phyloP scores from a whole-genome alignment of 2,797 vertebrate species.

The Spinus pinus region DNA sequence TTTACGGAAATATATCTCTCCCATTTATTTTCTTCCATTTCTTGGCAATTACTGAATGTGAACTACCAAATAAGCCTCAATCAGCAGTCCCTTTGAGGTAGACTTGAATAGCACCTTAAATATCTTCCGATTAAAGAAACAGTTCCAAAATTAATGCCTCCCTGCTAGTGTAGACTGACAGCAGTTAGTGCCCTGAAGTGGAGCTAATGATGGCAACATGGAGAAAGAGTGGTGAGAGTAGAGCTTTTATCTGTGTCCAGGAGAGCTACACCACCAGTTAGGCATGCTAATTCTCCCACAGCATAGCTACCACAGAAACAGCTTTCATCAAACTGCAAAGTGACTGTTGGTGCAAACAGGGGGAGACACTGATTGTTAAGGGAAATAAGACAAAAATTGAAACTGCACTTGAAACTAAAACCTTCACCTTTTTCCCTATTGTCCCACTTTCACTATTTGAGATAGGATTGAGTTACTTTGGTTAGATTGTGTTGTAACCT shows the following conservation, averaged over 20 bases:
- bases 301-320: background rate
- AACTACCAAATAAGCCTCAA: background rate
- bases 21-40: background rate
- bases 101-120: background rate
- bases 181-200: background rate
- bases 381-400: background rate
- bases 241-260: background rate
- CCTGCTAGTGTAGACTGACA: background rate
- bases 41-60: background rate
- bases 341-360: background rate
- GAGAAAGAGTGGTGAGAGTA: background rate
- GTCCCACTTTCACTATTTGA: background rate
- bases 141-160: background rate
- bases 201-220: background rate
- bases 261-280: background rate
- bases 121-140: background rate
- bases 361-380: background rate
- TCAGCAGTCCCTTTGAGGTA: background rate
- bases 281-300: background rate
- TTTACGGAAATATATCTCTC: background rate
- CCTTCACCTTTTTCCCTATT: background rate
- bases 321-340: background rate
- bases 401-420: background rate
- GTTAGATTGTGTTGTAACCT: background rate
- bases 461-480: background rate